Evolutionary conservation across 1,140 invertebrate species (phyloP).

Genomic region (Mactra quadrangularis): DNA sequence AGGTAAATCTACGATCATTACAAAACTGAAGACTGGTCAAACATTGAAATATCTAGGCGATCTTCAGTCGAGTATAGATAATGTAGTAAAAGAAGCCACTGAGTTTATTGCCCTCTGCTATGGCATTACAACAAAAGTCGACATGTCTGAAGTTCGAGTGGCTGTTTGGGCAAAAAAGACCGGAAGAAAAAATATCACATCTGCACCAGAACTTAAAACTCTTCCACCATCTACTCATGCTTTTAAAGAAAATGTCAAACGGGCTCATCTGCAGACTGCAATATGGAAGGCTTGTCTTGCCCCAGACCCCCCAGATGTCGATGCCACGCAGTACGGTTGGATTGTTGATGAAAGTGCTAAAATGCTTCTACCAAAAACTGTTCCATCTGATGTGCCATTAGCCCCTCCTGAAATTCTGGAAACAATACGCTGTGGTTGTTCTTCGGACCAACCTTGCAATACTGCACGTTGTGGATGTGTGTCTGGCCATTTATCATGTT

Average conservation of each 20-base stretch:
- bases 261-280: neutral
- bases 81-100: conserved; percentile 1
- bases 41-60: neutral
- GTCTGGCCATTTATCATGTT: neutral
- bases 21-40: neutral
- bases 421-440: neutral
- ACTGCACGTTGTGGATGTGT: neutral
- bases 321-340: neutral
- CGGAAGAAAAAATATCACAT: neutral
- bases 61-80: neutral
- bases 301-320: neutral
- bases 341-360: neutral
- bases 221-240: neutral
- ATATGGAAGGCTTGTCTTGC: neutral
- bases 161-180: neutral
- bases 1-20: neutral
- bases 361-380: neutral
- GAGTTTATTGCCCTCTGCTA: neutral
- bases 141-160: neutral
- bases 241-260: neutral
- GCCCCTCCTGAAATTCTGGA: neutral
- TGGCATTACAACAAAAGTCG: neutral
- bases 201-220: neutral
- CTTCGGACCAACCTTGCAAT: neutral
- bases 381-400: neutral